These are phyloP conservation scores for Limulus polyphemus DNA, from an alignment of 2,888 invertebrate genomes.

Conservation along the genomic window DNA sequence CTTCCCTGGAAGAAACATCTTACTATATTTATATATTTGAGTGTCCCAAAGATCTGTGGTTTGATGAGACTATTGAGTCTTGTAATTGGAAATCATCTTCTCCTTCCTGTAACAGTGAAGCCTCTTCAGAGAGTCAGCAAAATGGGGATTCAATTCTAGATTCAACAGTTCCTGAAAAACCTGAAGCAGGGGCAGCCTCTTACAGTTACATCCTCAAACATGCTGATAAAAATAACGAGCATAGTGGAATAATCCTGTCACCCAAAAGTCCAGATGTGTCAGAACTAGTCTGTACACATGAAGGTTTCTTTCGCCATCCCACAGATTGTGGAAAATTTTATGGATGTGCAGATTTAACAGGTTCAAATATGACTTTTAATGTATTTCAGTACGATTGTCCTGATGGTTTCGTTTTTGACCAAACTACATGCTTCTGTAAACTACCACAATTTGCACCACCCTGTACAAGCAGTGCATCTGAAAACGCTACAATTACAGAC, in stretches of 20 bases:
- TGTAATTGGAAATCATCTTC: neutral
- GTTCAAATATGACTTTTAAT: slow-evolving; percentile 58
- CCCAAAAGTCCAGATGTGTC: too few species aligned
- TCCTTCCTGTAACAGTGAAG: neutral
- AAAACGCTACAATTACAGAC: slow-evolving; percentile 38
- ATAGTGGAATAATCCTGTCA: too few species aligned
- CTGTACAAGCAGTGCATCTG: slow-evolving; percentile 47
- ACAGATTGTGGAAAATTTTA: slow-evolving; percentile 47
- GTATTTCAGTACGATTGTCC: slow-evolving; percentile 57
- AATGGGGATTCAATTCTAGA: too few species aligned
- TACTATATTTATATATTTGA: slow-evolving; percentile 13
- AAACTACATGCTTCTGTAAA: slow-evolving; percentile 45
- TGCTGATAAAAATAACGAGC: too few species aligned
- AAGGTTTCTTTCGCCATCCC: slow-evolving; percentile 26
- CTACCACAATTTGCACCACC: slow-evolving; percentile 65
- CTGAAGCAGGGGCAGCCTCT: too few species aligned
- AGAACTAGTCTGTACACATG: slow-evolving; percentile 13
- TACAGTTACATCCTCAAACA: too few species aligned
- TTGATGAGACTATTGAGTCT: slow-evolving; percentile 6
- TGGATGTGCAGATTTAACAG: slow-evolving; percentile 66
- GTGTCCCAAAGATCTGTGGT: slow-evolving; percentile 15
- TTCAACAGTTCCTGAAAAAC: too few species aligned
- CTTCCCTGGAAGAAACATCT: slow-evolving; percentile 3
- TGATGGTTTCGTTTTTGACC: slow-evolving; percentile 57
- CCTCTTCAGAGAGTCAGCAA: neutral